A percentile compares a stretch with the other conserved stretches of the same genome.
Evolutionary conservation across 1,140 invertebrate genomes (phyloP).

Genomic region (Copidosoma floridanum): DNA sequence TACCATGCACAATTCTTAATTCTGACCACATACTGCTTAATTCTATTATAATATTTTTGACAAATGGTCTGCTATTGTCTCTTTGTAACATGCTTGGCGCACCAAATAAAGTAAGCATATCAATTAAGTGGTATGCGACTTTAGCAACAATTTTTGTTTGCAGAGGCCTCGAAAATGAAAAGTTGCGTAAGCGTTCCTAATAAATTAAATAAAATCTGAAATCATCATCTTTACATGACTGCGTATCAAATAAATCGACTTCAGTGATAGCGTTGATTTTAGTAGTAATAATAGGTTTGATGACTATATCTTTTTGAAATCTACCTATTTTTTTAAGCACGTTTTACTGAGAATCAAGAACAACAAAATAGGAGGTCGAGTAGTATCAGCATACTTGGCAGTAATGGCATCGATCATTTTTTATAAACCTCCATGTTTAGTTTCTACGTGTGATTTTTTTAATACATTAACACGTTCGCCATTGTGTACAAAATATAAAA

Average conservation of each 20-base stretch:
- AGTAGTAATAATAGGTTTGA: conserved; percentile 28
- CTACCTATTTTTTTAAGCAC: background rate
- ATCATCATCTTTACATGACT: conserved; percentile 38
- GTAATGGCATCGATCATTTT: background rate
- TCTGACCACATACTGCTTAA: conserved; percentile 33
- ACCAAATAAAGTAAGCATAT: conserved; percentile 46
- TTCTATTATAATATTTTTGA: conserved; percentile 32
- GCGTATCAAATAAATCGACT: background rate
- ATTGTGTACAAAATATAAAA: background rate
- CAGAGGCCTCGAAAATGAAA: conserved; percentile 38
- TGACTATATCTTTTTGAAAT: background rate
- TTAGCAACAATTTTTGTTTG: conserved; percentile 40
- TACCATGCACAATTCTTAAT: conserved; percentile 48
- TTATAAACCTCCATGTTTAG: background rate
- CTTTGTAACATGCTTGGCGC: conserved; percentile 46
- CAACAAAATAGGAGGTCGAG: background rate
- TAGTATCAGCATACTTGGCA: background rate
- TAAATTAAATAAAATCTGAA: conserved; percentile 55
- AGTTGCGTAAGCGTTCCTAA: conserved; percentile 56
- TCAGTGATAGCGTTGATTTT: conserved; percentile 31
- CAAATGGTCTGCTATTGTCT: conserved; percentile 50
- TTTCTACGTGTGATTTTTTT: background rate
- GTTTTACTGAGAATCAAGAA: background rate
- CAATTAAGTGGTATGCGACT: conserved; percentile 34
- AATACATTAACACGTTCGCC: background rate